Percentiles rank a stretch among this genome's conserved stretches.
Evolutionary conservation across 2,797 vertebrate species (phyloP).

Genomic region (Characodon lateralis): DNA sequence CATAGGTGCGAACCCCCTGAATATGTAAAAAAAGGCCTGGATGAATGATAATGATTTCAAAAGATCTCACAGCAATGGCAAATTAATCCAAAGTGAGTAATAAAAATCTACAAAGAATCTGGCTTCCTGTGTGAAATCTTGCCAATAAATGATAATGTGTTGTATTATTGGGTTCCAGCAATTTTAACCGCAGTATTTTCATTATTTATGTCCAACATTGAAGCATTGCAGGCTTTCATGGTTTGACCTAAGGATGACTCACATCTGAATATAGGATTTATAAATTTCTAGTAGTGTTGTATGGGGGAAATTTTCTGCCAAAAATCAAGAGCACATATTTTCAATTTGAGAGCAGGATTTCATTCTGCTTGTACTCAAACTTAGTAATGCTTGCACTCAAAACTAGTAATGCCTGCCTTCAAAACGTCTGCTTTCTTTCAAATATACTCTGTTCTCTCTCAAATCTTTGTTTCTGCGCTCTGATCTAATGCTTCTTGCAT

Average conservation of each 20-base stretch:
- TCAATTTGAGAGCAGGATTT: no score
- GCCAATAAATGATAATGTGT: neutral
- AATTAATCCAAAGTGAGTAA: constrained; percentile 56
- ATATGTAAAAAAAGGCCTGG: constrained; percentile 48
- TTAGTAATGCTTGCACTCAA: no score
- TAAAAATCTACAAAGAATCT: constrained; percentile 18
- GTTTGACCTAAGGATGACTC: neutral
- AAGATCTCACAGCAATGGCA: constrained; percentile 36
- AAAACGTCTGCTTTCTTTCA: no score
- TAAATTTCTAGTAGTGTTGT: no score
- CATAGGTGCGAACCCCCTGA: constrained; percentile 46
- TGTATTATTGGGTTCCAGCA: neutral
- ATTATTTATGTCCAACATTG: neutral
- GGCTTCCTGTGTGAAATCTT: neutral
- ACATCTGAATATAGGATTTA: neutral
- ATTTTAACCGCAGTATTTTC: neutral
- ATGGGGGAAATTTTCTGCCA: no score
- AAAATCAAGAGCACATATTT: no score
- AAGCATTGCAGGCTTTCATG: no score
- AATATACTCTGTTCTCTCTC: no score
- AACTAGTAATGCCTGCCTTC: no score
- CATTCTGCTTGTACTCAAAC: no score
- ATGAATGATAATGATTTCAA: constrained; percentile 64
- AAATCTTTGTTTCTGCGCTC: no score
- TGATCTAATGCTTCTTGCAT: no score